Evolutionary conservation across 2,113 vertebrate genomes (phyloP), one percentile per base, ranked within the genome.

Genomic region (Strix uralensis): DNA sequence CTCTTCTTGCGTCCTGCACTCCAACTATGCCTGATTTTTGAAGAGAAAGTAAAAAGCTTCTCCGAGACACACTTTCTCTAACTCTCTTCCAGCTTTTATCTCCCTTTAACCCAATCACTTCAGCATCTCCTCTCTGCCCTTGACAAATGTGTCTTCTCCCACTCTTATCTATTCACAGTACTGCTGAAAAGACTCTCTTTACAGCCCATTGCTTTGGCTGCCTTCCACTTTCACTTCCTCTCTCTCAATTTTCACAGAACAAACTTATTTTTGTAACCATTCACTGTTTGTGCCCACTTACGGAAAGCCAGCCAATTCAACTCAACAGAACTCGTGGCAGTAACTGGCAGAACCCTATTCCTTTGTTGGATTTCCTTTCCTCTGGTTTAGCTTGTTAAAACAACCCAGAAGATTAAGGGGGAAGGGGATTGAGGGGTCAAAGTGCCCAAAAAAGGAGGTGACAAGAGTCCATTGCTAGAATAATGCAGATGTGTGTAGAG

Each of bases 181-280:
- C 61, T 69, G 36, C 57, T 87, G 65, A 88, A 96, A 92, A 90
- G 63, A 66, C n/a, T 72, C 57, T 96, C 66, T 89, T 80, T 88
- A 86, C 25, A 94, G 44, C 46, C 59, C 79, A 87, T 81, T 5
- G 0, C 61, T 72, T 91, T 94, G 95, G 86, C 91, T 78, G 85
- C 57, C 38, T 65, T 90, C 77, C 86, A 84, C 18, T 96, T 93
- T 57, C 72, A 88, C 65, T 92, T 90, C 90, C 88, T 84, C 46
- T 67, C 69, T 65, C 72, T 81, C 55, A 2, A 9, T 75, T 91
- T 94, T 92, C 85, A 87, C 69, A 79, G 90, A 92, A 63, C 69
- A 87, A 92, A 95, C 62, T 75, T 89, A 92, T 91, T 97, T 94
- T 75, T 96, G 57, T 65, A 92, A 74, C 57, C 84, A 89, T 94